phyloP scores from a whole-genome alignment of 1,140 invertebrate genomes.

The Hyphantria cunea region DNA sequence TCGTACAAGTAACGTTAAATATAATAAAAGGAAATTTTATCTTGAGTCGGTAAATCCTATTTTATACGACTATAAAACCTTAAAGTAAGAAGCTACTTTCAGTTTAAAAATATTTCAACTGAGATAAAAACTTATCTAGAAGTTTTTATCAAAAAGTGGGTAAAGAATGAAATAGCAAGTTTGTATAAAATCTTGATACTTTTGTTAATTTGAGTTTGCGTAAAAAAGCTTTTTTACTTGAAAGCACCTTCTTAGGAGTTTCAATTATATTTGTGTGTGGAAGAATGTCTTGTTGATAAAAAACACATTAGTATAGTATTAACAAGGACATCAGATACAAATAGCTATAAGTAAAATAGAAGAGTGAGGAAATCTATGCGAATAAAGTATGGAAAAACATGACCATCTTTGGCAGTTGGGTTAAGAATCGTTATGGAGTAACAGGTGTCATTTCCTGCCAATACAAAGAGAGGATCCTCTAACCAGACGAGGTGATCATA shows the following conservation, averaged over 20 bases:
- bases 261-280: not conserved
- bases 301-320: too few species aligned
- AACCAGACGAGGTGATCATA: too few species aligned
- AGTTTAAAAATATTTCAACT: slow-evolving; percentile 21
- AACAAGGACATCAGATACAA: too few species aligned
- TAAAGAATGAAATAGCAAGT: slow-evolving; percentile 1
- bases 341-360: too few species aligned
- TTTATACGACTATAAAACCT: slow-evolving; percentile 13
- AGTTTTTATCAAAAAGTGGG: slow-evolving; percentile 15
- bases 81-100: not conserved
- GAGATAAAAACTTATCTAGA: slow-evolving; percentile 1
- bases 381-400: too few species aligned
- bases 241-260: not conserved
- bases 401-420: too few species aligned
- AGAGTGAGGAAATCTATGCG: too few species aligned
- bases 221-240: not conserved
- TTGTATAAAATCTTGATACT: slow-evolving; percentile 1
- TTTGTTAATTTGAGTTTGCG: slow-evolving; percentile 9
- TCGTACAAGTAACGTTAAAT: not conserved
- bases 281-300: not conserved
- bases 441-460: too few species aligned
- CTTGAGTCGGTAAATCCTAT: not conserved
- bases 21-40: slow-evolving; percentile 5
- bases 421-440: too few species aligned
- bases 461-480: too few species aligned